phyloP scores from a whole-genome alignment of 2,113 vertebrate species.

The Antigone vipio region DNA sequence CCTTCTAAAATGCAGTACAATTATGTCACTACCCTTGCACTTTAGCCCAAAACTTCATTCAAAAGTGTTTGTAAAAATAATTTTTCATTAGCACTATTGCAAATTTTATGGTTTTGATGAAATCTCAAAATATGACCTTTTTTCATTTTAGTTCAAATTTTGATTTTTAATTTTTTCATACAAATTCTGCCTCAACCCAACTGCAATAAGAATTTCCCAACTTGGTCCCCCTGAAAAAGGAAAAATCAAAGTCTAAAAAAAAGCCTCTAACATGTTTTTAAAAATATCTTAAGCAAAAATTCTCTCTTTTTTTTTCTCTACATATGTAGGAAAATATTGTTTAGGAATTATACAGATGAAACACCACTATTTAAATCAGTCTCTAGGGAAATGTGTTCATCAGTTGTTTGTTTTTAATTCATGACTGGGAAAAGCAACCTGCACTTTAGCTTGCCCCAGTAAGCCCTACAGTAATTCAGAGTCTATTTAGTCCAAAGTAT shows the following conservation, averaged over 20 bases:
- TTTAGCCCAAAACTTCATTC: background rate
- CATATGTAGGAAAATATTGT: background rate
- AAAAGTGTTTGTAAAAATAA: background rate
- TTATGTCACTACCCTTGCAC: background rate
- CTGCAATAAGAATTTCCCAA: background rate
- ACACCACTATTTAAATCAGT: background rate
- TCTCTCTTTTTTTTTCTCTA: background rate
- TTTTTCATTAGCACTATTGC: background rate
- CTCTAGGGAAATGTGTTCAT: background rate
- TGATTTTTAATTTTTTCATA: background rate
- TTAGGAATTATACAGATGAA: background rate
- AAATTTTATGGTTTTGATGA: background rate
- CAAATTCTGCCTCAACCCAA: background rate
- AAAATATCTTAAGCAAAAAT: background rate
- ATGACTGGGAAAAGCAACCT: constrained; percentile 10
- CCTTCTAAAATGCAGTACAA: background rate
- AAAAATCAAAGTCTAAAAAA: background rate
- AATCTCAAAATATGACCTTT: background rate
- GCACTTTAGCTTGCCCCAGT: background rate
- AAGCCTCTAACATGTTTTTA: background rate
- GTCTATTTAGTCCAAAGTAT: background rate
- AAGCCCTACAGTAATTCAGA: constrained; percentile 16
- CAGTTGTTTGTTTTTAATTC: background rate
- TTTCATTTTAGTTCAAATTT: background rate
- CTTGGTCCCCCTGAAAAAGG: background rate